Percentiles rank a stretch among this genome's conserved stretches.
These are phyloP conservation scores for Bubalus kerabau DNA, from an alignment of 2,113 vertebrate species.

Conservation along the genomic window DNA sequence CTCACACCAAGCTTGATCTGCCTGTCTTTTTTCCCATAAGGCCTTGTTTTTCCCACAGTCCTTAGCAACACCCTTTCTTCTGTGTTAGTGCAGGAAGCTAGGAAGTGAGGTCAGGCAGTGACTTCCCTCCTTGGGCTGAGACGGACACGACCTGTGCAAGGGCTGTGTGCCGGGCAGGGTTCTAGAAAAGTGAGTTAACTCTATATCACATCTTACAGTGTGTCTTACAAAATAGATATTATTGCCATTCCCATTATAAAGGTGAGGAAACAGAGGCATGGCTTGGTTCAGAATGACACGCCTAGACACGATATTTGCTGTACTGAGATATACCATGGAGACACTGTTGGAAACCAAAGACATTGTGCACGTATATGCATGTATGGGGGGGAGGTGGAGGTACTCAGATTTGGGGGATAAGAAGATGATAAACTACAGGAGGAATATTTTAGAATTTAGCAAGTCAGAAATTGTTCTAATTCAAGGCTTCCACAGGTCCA, in stretches of 20 bases:
- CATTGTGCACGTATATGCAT: accelerated
- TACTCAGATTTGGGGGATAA: neutral
- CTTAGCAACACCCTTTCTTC: neutral
- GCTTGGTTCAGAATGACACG: neutral
- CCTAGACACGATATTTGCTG: neutral
- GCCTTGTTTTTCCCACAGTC: neutral
- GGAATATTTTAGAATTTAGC: neutral
- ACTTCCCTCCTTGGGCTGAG: neutral
- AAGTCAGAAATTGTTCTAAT: neutral
- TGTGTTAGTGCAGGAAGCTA: neutral
- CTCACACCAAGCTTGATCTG: neutral
- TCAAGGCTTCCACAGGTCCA: neutral
- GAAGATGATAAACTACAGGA: neutral
- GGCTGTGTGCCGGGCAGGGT: neutral
- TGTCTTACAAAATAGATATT: neutral
- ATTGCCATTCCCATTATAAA: neutral
- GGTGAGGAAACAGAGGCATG: neutral
- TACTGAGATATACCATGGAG: neutral
- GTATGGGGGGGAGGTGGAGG: no score
- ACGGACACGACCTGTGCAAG: neutral
- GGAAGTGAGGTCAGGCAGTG: neutral
- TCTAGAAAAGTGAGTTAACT: neutral
- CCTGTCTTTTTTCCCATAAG: neutral
- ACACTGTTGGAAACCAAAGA: neutral
- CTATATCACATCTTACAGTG: neutral